Evolutionary conservation across 1,140 invertebrate species (phyloP), one percentile per base, ranked within the genome.

Genomic region (Uloborus diversus): DNA sequence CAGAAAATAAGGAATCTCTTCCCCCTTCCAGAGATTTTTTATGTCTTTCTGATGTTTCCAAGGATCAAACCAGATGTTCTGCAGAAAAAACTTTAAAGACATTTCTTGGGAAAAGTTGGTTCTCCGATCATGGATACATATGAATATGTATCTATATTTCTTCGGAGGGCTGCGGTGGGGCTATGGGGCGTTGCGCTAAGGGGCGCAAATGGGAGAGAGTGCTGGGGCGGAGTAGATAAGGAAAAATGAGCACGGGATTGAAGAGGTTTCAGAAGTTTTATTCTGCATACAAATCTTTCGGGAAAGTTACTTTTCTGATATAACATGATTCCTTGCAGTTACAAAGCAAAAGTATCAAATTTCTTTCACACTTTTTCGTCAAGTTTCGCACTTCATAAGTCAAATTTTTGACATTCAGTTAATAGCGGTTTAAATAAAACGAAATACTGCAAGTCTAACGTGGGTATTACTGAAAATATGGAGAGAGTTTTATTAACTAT

Each of bases 71-170:
- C 20, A 53, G 49, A 53, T 53, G 20, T 53, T 53, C 49, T 53
- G n/a, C n/a, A 20, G 13, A 14, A 20, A 20, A 53, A 53, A 53
- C 49, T 53, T 53, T 53, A 53, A 53, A 53, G 49, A 53, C 49
- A 53, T 53, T 53, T 53, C 49, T 53, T 53, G 11, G 49, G n/a
- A n/a, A 53, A 53, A 4, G 1, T 53, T 53, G 49, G 17, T n/a
- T 53, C 17, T n/a, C 49, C n/a, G n/a, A 53, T 20, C 23, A 20
- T 53, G 23, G 49, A 53, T 53, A 20, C 49, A 5, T 53, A 53
- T 53, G 49, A 53, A 53, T 53, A 53, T 53, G 49, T 53, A 53
- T 53, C 17, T 53, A 53, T 53, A 53, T 53, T 53, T 53, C n/a
- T 20, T 20, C 5, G 37, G 5, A n/a, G 17, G 49, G 5, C 17